phyloP scores from a whole-genome alignment of 2,888 invertebrate species.

The Strigamia crassipes region DNA sequence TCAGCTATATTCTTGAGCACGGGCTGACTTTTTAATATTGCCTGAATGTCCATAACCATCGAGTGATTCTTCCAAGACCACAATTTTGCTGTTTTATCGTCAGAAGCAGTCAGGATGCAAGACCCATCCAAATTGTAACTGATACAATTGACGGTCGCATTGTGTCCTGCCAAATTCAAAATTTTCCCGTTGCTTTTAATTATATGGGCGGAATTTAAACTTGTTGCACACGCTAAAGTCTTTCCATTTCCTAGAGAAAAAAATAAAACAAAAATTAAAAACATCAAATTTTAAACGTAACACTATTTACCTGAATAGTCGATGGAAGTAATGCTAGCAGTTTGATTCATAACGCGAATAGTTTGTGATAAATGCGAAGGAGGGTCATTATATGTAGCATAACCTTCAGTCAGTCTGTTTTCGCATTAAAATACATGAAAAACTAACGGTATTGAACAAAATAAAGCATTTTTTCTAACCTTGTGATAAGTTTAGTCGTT shows the following conservation, averaged over 20 bases:
- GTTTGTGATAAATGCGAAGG: slow-evolving; percentile 26
- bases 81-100: slow-evolving; percentile 44
- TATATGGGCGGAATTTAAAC: slow-evolving; percentile 20
- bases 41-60: slow-evolving; percentile 24
- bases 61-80: slow-evolving; percentile 36
- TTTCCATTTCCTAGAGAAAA: slow-evolving; percentile 22
- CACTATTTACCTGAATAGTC: slow-evolving; percentile 10
- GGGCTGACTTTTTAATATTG: slow-evolving; percentile 22
- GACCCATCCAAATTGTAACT: slow-evolving; percentile 44
- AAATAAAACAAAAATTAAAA: background rate
- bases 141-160: slow-evolving; percentile 41
- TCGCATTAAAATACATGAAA: background rate
- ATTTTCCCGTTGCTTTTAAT: slow-evolving; percentile 39
- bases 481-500: background rate
- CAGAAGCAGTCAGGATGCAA: slow-evolving; percentile 31
- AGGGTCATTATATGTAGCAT: background rate
- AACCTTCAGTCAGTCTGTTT: background rate
- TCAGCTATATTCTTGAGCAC: slow-evolving; percentile 1
- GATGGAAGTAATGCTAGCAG: slow-evolving; percentile 2
- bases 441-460: too few species aligned
- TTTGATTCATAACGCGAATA: slow-evolving; percentile 7
- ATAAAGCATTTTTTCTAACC: background rate
- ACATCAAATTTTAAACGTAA: background rate
- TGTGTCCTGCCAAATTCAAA: slow-evolving; percentile 43
- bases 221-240: slow-evolving; percentile 31